Conservation (phyloP, 2,113 vertebrate genomes). For the Trichomycterus rosablanca region DNA sequence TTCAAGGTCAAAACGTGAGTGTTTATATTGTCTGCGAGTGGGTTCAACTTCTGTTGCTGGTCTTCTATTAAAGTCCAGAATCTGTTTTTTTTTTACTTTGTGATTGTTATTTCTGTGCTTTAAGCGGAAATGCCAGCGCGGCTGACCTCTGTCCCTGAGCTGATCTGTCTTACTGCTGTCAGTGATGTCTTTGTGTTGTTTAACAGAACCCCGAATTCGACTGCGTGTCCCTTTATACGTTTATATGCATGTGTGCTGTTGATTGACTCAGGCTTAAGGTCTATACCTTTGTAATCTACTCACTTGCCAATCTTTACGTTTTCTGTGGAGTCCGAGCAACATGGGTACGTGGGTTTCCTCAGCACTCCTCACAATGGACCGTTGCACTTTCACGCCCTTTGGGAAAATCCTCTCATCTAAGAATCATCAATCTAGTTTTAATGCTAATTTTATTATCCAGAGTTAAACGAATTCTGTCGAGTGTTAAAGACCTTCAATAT, state of each 20-base stretch:
- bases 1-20: not conserved
- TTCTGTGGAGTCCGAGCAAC: not conserved
- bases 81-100: not conserved
- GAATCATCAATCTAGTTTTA: conserved; percentile 26
- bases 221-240: conserved; percentile 5
- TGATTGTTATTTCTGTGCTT: not conserved
- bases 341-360: conserved; percentile 12
- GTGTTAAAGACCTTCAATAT: too few species aligned
- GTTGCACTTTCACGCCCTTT: not conserved
- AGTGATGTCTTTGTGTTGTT: conserved; percentile 13
- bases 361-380: conserved; percentile 7
- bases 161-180: conserved; percentile 22
- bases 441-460: conserved; percentile 23
- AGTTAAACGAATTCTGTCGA: not conserved
- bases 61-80: too few species aligned
- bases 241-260: not conserved
- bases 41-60: too few species aligned
- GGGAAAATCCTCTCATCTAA: conserved; percentile 18
- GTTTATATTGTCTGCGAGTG: not conserved
- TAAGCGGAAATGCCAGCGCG: not conserved
- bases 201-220: conserved; percentile 29
- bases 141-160: conserved; percentile 17
- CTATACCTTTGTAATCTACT: conserved; percentile 9
- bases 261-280: conserved; percentile 13
- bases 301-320: not conserved